A percentile compares a stretch with the other conserved stretches of the same genome.
Conservation (phyloP, 2,797 vertebrate genomes). For the Lepilemur septentrionalis region DNA sequence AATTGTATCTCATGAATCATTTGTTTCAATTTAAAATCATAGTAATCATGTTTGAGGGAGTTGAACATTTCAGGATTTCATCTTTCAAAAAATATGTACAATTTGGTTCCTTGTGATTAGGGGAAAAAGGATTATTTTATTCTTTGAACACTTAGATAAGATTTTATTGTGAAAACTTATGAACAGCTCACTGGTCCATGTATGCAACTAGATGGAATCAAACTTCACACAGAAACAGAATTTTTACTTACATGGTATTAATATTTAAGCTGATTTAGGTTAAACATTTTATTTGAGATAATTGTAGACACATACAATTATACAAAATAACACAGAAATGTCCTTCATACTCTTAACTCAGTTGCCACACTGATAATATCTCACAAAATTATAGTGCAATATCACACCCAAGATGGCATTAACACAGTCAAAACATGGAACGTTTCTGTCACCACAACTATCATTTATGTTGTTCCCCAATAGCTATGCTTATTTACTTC, state of each 20-base stretch:
- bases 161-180: neutral
- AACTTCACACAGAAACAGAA: neutral
- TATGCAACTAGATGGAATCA: neutral
- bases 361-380: neutral
- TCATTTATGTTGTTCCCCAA: neutral
- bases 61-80: neutral
- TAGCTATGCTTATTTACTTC: neutral
- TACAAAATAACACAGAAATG: neutral
- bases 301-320: neutral
- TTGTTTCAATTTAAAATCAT: slow-evolving; percentile 44
- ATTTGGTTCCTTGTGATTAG: neutral
- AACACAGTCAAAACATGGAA: neutral
- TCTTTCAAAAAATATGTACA: neutral
- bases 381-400: neutral
- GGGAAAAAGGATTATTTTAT: neutral
- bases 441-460: neutral
- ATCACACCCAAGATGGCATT: neutral
- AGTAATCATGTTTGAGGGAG: neutral
- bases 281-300: neutral
- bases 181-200: neutral
- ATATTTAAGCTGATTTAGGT: neutral
- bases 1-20: neutral
- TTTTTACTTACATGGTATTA: neutral
- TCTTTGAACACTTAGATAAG: neutral
- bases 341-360: neutral